Percentiles rank a stretch among this genome's conserved stretches.
Evolutionary conservation across 2,797 vertebrate species (phyloP).

Genomic region (Sebastes kiyomatsui): DNA sequence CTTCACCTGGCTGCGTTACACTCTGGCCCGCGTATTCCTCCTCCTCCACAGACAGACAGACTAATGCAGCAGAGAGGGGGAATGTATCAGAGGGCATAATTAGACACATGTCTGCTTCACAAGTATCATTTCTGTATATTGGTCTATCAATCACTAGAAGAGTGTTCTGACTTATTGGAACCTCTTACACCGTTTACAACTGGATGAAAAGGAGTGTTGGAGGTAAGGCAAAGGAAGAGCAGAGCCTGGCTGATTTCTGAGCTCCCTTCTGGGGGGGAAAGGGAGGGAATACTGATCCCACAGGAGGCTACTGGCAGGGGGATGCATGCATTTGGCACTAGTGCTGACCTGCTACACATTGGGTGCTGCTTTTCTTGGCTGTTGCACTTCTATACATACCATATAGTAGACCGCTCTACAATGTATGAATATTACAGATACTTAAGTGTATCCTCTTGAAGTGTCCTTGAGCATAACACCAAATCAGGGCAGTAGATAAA

Average conservation of each 20-base stretch:
- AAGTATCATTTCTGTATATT: conserved; percentile 43
- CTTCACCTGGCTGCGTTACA: conserved; percentile 52
- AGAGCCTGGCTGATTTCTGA: conserved; percentile 24
- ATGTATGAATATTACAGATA: not conserved
- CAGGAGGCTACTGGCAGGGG: conserved; percentile 57
- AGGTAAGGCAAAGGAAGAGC: conserved; percentile 30
- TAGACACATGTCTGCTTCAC: conserved; percentile 44
- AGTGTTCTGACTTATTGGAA: conserved; percentile 18
- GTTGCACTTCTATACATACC: not conserved
- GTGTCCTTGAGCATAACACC: not conserved
- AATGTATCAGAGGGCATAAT: conserved; percentile 50
- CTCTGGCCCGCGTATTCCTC: conserved; percentile 41
- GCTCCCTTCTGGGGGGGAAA: conserved; percentile 21
- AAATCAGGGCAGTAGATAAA: not conserved
- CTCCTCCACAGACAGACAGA: conserved; percentile 21
- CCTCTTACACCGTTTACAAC: conserved; percentile 20
- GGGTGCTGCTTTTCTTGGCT: conserved; percentile 40
- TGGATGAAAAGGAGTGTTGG: conserved; percentile 32
- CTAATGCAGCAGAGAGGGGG: conserved; percentile 9
- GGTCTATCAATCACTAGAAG: conserved; percentile 43
- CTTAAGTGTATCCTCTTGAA: not conserved
- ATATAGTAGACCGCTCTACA: conserved; percentile 15
- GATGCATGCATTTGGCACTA: conserved; percentile 56
- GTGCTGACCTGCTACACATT: conserved; percentile 35
- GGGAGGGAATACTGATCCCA: conserved; percentile 41